phyloP scores from a whole-genome alignment of 2,113 vertebrate species.

The Osmerus mordax region DNA sequence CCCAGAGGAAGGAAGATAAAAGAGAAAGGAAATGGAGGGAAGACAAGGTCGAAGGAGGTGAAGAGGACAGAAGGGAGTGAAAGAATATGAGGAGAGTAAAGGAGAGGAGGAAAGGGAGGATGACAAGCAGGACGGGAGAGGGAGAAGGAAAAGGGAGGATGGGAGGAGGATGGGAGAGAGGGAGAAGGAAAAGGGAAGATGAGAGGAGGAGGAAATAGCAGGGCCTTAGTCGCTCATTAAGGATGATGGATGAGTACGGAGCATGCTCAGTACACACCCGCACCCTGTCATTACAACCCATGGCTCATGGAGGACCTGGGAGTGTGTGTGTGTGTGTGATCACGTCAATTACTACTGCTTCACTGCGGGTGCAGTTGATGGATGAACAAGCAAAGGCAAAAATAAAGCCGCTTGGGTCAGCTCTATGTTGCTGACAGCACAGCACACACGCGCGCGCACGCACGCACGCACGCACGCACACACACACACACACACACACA shows the following conservation, averaged over 20 bases:
- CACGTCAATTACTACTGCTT: conserved; percentile 15
- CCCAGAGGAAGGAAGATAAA: neutral
- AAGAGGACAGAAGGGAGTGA: neutral
- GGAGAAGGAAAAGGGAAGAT: too few relatives aligned
- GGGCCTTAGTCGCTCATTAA: neutral
- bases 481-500: neutral
- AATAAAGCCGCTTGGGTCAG: conserved; percentile 53
- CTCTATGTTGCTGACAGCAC: conserved; percentile 43
- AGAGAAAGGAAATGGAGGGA: neutral
- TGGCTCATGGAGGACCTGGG: neutral
- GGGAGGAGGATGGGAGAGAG: neutral
- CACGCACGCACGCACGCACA: too few relatives aligned
- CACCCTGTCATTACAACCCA: neutral
- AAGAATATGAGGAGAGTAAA: too few relatives aligned
- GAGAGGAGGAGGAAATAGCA: neutral
- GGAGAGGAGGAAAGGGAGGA: too few relatives aligned
- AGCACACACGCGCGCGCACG: too few relatives aligned
- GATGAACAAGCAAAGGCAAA: conserved; percentile 40
- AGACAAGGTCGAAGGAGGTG: neutral
- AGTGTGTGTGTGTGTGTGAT: conserved; percentile 5
- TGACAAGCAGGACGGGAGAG: too few relatives aligned
- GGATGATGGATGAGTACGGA: neutral
- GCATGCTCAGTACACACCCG: neutral
- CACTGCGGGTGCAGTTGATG: conserved; percentile 18
- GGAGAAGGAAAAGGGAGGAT: too few relatives aligned